phyloP scores from a whole-genome alignment of 1,140 invertebrate genomes.

The Dinothrombium tinctorium region DNA sequence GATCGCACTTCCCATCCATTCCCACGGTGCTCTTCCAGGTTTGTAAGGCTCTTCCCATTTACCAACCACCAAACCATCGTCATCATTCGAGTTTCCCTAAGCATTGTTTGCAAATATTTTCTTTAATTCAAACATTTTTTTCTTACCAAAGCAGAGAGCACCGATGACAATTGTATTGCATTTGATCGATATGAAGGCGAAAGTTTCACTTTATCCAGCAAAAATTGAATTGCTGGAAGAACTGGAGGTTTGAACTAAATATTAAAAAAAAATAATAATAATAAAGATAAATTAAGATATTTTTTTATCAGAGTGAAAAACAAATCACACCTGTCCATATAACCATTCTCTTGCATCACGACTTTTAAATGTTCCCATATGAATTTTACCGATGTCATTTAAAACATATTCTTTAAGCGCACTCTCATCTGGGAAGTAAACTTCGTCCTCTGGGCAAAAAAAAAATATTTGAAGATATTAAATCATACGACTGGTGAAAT shows the following conservation, averaged over 20 bases:
- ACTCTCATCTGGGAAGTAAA: slow-evolving; percentile 37
- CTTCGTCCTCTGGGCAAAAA: slow-evolving; percentile 25
- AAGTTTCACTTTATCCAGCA: not conserved
- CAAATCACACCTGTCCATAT: no score
- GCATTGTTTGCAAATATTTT: no score
- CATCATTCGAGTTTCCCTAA: slow-evolving; percentile 7
- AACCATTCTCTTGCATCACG: not conserved
- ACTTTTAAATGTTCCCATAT: not conserved
- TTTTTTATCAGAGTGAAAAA: slow-evolving; percentile 32
- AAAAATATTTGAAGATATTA: not conserved
- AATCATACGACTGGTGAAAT: not conserved
- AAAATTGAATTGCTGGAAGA: not conserved
- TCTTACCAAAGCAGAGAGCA: slow-evolving; percentile 29
- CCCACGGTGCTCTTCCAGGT: slow-evolving; percentile 36
- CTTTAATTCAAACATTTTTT: no score
- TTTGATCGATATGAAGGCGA: slow-evolving; percentile 37
- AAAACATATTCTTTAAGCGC: slow-evolving; percentile 38
- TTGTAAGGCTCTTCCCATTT: slow-evolving; percentile 44
- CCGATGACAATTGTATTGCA: slow-evolving; percentile 43
- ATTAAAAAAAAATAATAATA: slow-evolving; percentile 30
- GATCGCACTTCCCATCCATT: slow-evolving; percentile 37
- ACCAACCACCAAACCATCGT: slow-evolving; percentile 21
- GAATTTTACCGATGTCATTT: slow-evolving; percentile 49
- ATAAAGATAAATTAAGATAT: slow-evolving; percentile 36
- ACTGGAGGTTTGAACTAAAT: slow-evolving; percentile 14